phyloP scores from a whole-genome alignment of 2,888 invertebrate genomes.

The Cremastinae sp. region DNA sequence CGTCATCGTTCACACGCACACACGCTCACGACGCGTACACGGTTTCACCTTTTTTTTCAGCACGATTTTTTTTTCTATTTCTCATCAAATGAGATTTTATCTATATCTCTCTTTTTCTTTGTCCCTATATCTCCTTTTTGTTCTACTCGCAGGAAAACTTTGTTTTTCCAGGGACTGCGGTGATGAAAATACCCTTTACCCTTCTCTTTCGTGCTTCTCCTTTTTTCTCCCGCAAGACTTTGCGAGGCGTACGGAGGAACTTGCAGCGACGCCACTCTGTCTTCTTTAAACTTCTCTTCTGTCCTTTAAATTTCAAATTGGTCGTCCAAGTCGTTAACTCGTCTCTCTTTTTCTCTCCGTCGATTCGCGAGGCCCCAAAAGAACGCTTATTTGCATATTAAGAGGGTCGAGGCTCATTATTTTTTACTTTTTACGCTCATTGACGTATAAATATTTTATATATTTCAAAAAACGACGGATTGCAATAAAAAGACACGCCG shows the following conservation, averaged over 20 bases:
- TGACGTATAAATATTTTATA: constrained; percentile 22
- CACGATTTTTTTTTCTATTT: not conserved
- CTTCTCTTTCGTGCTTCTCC: constrained; percentile 31
- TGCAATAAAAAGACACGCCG: too few relatives aligned
- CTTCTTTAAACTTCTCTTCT: constrained; percentile 56
- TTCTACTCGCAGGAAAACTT: constrained; percentile 57
- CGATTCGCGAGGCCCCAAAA: constrained; percentile 32
- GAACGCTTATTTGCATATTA: constrained; percentile 14
- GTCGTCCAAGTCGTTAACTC: constrained; percentile 59
- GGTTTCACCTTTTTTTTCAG: constrained; percentile 28
- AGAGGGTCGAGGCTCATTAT: constrained; percentile 24
- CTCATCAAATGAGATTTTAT: constrained; percentile 21
- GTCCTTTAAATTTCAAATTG: constrained; percentile 64
- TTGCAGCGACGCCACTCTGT: constrained; percentile 46
- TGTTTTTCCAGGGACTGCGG: constrained; percentile 57
- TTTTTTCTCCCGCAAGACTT: constrained; percentile 12
- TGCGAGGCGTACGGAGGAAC: constrained; percentile 41
- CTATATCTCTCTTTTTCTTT: constrained; percentile 56
- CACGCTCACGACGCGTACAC: too few relatives aligned
- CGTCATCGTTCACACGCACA: constrained; percentile 36
- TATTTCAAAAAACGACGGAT: constrained; percentile 5
- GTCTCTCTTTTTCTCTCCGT: too few relatives aligned
- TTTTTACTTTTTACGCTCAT: too few relatives aligned
- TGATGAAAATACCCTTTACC: constrained; percentile 59
- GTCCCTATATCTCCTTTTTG: constrained; percentile 53